phyloP scores from a whole-genome alignment of 2,797 vertebrate species.

The Ara ararauna region DNA sequence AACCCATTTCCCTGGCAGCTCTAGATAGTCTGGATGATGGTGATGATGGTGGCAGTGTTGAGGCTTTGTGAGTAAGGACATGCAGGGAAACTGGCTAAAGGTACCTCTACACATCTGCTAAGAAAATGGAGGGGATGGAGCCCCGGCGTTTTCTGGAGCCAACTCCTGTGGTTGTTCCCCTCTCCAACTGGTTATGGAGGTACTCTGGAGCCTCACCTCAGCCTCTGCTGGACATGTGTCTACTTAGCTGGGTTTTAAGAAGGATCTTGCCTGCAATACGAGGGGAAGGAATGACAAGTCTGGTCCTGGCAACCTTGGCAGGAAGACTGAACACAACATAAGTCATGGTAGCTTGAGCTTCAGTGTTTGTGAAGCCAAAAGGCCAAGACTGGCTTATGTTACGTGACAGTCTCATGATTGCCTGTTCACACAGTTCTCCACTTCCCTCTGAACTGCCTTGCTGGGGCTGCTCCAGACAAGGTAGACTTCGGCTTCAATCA shows the following conservation, averaged over 20 bases:
- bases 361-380: background rate
- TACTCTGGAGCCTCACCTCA: background rate
- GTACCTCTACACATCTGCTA: background rate
- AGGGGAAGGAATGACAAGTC: background rate
- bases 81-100: background rate
- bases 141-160: background rate
- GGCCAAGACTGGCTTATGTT: background rate
- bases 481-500: background rate
- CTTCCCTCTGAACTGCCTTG: background rate
- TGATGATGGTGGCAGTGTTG: background rate
- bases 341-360: background rate
- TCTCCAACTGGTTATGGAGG: background rate
- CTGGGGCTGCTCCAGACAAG: background rate
- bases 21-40: background rate
- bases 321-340: background rate
- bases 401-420: background rate
- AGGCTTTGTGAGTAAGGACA: background rate
- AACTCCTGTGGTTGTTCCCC: background rate
- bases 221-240: background rate
- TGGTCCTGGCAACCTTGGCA: background rate
- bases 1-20: background rate
- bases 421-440: fast-evolving
- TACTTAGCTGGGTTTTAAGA: background rate
- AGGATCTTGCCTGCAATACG: background rate
- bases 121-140: background rate